Evolutionary conservation across 2,113 vertebrate species (phyloP), one percentile per base, ranked within the genome.

Genomic region (Hystrix cristata): DNA sequence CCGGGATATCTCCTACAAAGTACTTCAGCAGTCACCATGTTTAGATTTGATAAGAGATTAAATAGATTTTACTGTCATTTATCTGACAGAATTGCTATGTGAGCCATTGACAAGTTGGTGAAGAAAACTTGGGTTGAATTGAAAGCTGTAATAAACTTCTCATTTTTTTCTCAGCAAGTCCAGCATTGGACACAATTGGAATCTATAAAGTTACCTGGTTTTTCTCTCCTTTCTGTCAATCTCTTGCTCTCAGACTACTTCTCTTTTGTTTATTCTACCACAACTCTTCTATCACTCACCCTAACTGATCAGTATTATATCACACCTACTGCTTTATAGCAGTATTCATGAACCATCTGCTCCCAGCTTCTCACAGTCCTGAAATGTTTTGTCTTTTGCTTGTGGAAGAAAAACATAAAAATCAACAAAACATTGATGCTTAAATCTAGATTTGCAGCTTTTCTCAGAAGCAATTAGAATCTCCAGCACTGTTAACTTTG

Each of bases 11-110:
- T 60, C 3, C 57, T 34, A 34, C 5, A 48, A 93, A 92, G 15
- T 38, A 64, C 65, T 91, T 76, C 29, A 92, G 57, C 59, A 87
- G 64, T 72, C 12, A 72, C 10, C 0, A 1, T 90, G 65, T 92
- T 86, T 85, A 90, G 51, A 95, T 92, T 87, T 96, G 19, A 78
- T 87, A 4, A 71, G 34, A 92, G 84, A 96, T 90, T 84, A 82
- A 79, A 85, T 64, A 90, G 80, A 88, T 96, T 97, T 86, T 92
- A 72, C 78, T 86, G 13, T 91, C 81, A 96, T 65, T 79, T 79
- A 57, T 38, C n/a, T 92, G 55, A 92, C 31, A 97, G 15, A 96
- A 93, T 64, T 92, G 43, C 19, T 65, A 31, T 74, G 19, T 67
- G 69, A 92, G 93, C 25, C 81, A 85, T 48, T 85, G 81, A 92